Conservation (phyloP, 1,140 invertebrate genomes). For the Zeugodacus cucurbitae region DNA sequence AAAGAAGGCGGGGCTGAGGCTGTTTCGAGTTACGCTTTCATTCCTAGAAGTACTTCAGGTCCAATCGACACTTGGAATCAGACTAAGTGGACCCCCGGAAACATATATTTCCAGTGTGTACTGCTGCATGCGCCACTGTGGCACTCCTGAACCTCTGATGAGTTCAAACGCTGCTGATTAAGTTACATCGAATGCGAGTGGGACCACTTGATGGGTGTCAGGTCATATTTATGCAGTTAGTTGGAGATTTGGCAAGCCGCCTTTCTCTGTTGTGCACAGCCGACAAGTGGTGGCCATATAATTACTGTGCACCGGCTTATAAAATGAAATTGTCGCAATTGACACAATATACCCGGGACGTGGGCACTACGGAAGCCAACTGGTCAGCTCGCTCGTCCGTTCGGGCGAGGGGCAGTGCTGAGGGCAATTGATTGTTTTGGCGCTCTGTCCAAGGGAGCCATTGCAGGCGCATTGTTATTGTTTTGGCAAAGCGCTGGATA, state of each 20-base stretch:
- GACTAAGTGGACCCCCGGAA: no score
- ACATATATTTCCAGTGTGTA: neutral
- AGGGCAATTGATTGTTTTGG: neutral
- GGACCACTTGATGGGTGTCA: slow-evolving; percentile 14
- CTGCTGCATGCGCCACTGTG: neutral
- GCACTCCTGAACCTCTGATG: neutral
- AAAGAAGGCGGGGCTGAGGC: no score
- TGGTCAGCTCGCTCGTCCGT: neutral
- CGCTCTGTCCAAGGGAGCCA: neutral
- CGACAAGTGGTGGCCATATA: slow-evolving; percentile 20
- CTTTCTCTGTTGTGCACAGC: neutral
- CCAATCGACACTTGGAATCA: no score
- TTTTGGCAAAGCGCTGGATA: neutral
- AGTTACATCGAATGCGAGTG: neutral
- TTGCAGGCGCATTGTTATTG: neutral
- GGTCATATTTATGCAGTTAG: slow-evolving; percentile 5
- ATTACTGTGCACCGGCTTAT: slow-evolving; percentile 44
- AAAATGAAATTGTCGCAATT: slow-evolving; percentile 48
- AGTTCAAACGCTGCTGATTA: slow-evolving; percentile 9
- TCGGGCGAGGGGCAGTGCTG: neutral
- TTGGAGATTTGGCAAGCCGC: neutral
- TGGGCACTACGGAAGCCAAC: neutral
- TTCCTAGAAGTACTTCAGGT: no score
- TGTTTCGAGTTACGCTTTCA: no score
- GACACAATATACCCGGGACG: slow-evolving; percentile 16